Conservation (phyloP, 2,113 vertebrate species). For the Eupsittula cactorum region DNA sequence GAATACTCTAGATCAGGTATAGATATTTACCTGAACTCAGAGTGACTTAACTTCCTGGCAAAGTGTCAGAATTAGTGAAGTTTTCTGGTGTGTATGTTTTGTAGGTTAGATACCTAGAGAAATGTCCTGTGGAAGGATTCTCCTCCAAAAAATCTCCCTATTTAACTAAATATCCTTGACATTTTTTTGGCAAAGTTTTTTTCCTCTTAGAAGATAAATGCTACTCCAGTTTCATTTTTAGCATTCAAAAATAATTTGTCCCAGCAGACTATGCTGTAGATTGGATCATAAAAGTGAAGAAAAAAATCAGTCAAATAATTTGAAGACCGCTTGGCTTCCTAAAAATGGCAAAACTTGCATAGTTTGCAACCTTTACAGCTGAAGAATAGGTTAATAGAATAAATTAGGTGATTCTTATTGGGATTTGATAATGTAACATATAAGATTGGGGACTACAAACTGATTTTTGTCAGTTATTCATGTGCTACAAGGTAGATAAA, state of each 20-base stretch:
- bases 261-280: background rate
- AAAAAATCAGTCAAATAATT: background rate
- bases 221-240: background rate
- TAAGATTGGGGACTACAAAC: background rate
- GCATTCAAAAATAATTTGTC: background rate
- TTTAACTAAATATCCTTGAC: background rate
- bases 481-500: background rate
- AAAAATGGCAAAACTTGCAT: background rate
- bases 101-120: background rate
- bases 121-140: background rate
- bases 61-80: background rate
- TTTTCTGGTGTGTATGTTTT: background rate
- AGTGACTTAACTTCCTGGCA: background rate
- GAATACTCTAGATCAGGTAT: background rate
- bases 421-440: background rate
- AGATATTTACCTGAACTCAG: background rate
- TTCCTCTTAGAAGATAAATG: background rate
- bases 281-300: background rate
- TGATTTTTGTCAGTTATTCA: background rate
- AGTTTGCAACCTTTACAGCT: background rate
- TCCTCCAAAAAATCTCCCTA: background rate
- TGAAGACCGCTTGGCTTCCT: background rate
- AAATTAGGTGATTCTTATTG: background rate
- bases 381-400: background rate
- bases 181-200: background rate